phyloP scores from a whole-genome alignment of 2,888 invertebrate species.

The Empis stercorea region DNA sequence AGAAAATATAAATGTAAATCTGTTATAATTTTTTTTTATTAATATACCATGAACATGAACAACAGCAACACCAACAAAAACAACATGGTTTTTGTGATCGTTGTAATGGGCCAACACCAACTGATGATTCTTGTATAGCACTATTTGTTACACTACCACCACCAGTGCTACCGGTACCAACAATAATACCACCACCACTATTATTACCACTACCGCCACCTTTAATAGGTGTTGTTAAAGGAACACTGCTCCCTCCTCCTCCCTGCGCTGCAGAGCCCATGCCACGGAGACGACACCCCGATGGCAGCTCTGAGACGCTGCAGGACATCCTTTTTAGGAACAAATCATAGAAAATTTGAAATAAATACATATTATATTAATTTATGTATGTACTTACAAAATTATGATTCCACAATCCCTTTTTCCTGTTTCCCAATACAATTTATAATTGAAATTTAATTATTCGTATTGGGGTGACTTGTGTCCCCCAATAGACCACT shows the following conservation, averaged over 20 bases:
- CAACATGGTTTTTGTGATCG: constrained; percentile 47
- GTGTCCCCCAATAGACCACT: no score
- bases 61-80: constrained; percentile 58
- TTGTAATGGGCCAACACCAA: constrained; percentile 28
- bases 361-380: background rate
- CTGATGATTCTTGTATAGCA: constrained; percentile 28
- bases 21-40: no score
- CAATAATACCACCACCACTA: constrained; percentile 14
- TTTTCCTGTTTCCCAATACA: no score
- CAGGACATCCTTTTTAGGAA: constrained; percentile 47
- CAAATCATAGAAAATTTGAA: background rate
- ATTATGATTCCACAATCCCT: no score
- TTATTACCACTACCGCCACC: constrained; percentile 16
- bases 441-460: no score
- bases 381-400: background rate
- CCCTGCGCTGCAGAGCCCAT: constrained; percentile 33
- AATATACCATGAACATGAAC: constrained; percentile 55
- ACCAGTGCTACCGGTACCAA: constrained; percentile 21
- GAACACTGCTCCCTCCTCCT: constrained; percentile 20
- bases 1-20: background rate
- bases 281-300: constrained; percentile 37
- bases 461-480: no score
- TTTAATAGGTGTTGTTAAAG: constrained; percentile 19
- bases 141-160: constrained; percentile 19
- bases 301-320: constrained; percentile 41